Base-by-base conservation (phyloP, 2,113 vertebrate species). In the Ptilorrhoa leucosticta region DNA sequence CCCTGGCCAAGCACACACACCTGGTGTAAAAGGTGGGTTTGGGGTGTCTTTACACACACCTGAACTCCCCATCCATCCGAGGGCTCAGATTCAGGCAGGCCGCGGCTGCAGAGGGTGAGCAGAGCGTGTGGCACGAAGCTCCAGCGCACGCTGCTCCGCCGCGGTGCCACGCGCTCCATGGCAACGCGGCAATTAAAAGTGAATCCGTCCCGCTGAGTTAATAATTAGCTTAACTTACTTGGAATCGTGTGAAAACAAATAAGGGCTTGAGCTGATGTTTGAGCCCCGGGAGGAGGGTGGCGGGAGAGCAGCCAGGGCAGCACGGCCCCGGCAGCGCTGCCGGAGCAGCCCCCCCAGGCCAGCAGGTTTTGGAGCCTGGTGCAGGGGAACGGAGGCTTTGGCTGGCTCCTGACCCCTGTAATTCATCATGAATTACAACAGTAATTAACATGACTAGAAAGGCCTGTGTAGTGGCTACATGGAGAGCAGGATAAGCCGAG, bases 211-310 rank as follows among this genome's bases (percentile, higher is more conserved):
- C 9, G 72, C 94, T 93, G 94, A 90, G 95, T 92, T 93, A 94
- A 93, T 94, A 95, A 94, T 96, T 93, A 96, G 94, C 95, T 95
- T 87, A 94, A 93, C 92, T 97, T 77, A 83, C 94, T 95, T 63
- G 66, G 93, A 60, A 83, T 56, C 75, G 4, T 37, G 61, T 22
- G 58, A 93, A 97, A 95, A 94, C 95, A 95, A 97, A 93, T 72
- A 92, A 73, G 82, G 81, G 69, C 79, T 93, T 0, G 61, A 93
- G 93, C n/a, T 89, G 92, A 6, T 69, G 27, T 64, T 50, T 12
- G 48, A 75, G 83, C 30, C 35, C 96, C 4, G 23, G 58, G 92
- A 88, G 57, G 54, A 75, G 66, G 75, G 47, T 17, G 86, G 77
- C 26, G 24, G 84, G 89, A 44, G 76, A 75, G 83, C 63, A 16